Base-by-base conservation (phyloP, 2,113 vertebrate genomes). In the Pandion haliaetus region DNA sequence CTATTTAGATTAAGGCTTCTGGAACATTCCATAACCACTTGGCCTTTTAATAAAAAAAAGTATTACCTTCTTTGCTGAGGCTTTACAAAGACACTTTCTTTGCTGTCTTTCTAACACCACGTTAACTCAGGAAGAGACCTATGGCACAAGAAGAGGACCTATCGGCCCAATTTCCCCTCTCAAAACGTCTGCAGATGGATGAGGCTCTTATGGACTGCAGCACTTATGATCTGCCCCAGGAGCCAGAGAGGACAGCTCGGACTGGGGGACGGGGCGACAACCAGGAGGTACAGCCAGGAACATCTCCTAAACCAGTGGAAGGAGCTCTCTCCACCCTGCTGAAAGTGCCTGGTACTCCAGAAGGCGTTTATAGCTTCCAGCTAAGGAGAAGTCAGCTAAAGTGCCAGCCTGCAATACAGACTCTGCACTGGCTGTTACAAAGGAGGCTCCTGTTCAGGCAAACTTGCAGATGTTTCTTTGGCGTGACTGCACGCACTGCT, bases 11-110 rank as follows among this genome's bases (percentile, higher is more conserved):
- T 54, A 49, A 21, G 31, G 44, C 62, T 88, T 62, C 71, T 38
- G 86, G 66, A 88, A 42, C 72, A 24, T 80, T 94, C 86, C 82
- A 88, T 86, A 90, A 88, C 31, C n/a, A 15, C 62, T 92, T 67
- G 50, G 16, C 25, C 71, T 92, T 81, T 95, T 82, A 62, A 91
- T 93, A 82, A 66, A 78, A 72, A 65, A 38, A 38, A n/a, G 12
- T 6, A 29, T 21, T 11, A 12, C 66, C 18, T 77, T 49, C 1
- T 0, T 29, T 66, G 71, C 82, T 83, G 71, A 96, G 71, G 63
- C 61, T 50, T 70, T 70, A 65, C 54, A 65, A 57, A 80, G 50
- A n/a, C n/a, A n/a, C n/a, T 14, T 5, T n/a, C 69, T 78, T 32
- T 63, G 71, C 74, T 61, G 55, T 38, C 57, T 66, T 50, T 50